Evolutionary conservation across 1,140 invertebrate genomes (phyloP), one percentile per base, ranked within the genome.

Genomic region (Macrobrachium rosenbergii): DNA sequence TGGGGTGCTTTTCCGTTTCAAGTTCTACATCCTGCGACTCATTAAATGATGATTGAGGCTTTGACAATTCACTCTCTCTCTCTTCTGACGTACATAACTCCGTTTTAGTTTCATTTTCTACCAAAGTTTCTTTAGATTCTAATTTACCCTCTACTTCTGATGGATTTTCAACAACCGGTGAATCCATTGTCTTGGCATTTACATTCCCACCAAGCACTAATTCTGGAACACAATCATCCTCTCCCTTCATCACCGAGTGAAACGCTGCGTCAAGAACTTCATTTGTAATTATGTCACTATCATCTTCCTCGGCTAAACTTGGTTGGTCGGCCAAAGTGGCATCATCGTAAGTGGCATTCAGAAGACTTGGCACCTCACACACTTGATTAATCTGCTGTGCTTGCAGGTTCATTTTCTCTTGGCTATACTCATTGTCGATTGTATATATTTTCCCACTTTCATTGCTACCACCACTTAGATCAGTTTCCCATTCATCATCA

Each of bases 401-500:
- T 28, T 43, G 52, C 78, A 67, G 23, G 16, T 5, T 23, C 2
- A 63, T 62, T 10, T 21, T 63, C 1, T 81, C 23, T 62, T 17
- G 11, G 28, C 14, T 19, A n/a, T 45, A 12, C 0, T n/a, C 79
- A 43, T 23, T 43, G 16, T 12, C 14, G 7, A 45, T 14, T 43
- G 37, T 23, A 67, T 63, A 37, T 19, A n/a, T 17, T 8, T 23
- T 81, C n/a, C 60, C 79, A 45, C 59, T 75, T 63, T 82, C 85
- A 8, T 73, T n/a, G 60, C 78, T 82, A 14, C 72, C 58, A 23
- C 85, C 85, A 43, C 85, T 81, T 2, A 69, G 78, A 16, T 87
- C 78, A 12, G 85, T 87, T 72, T 87, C 85, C 85, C 85, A 87
- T 52, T 87, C 78, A 80, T 87, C 63, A 37, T 87, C 85, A 64